phyloP scores from a whole-genome alignment of 2,113 vertebrate genomes.

The Tauraco erythrolophus region DNA sequence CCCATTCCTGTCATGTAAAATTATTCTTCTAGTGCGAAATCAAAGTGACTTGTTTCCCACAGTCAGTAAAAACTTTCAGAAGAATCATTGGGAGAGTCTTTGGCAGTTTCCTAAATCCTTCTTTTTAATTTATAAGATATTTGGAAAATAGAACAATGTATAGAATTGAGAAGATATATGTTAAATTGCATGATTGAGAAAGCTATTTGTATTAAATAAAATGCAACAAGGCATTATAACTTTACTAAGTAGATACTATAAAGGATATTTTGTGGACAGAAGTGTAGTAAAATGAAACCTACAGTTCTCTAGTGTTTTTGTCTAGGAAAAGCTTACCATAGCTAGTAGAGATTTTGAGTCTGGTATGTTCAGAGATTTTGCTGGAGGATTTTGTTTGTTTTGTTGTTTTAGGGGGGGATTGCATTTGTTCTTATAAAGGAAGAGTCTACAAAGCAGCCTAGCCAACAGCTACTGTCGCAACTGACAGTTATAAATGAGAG shows the following conservation, averaged over 20 bases:
- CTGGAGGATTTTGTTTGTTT: rapidly evolving
- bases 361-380: background rate
- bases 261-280: background rate
- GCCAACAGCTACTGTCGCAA: background rate
- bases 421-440: background rate
- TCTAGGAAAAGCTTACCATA: background rate
- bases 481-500: constrained; percentile 61
- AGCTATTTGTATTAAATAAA: background rate
- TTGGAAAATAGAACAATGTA: background rate
- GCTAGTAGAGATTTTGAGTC: background rate
- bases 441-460: background rate
- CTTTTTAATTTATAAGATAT: background rate
- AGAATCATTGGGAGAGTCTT: background rate
- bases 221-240: background rate
- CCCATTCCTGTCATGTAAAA: background rate
- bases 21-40: background rate
- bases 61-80: background rate
- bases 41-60: background rate
- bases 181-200: background rate
- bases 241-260: background rate
- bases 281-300: background rate
- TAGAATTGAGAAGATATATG: background rate
- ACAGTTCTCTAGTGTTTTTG: background rate
- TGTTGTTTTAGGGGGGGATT: background rate
- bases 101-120: background rate